Evolutionary conservation across 2,888 invertebrate genomes (phyloP), one percentile per base, ranked within the genome.

Genomic region (Tanypteryx hageni): DNA sequence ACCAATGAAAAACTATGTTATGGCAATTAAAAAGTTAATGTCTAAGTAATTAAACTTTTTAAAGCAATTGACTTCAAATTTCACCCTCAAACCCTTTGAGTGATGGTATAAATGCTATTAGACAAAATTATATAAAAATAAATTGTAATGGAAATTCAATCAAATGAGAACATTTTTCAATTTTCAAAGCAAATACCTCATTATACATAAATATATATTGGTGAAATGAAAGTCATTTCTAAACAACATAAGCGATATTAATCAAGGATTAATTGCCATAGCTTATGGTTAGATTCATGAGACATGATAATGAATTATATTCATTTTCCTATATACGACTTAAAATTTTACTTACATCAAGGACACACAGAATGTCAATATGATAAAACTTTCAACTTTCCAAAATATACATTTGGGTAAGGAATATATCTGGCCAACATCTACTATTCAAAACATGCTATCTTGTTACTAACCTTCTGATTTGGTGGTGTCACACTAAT

Each of bases 381-480:
- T 27, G 11, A 16, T 22, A 89, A 64, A 56, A 89, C 89, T 86
- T 86, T 61, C 13, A 89, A 18, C 44, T 89, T 89, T 64, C 44
- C 61, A 89, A 44, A 44, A 64, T 44, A 68, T 64, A 68, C 16
- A 64, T 16, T n/a, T 31, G 64, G 64, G 44, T 27, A 89, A 64
- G 64, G 64, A 89, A 68, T 61, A 68, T 31, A 89, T 89, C 89
- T 89, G 89, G 89, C 89, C 89, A 89, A 89, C 89, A 44, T 44
- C n/a, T 89, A 89, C 89, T 22, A 68, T 64, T 14, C 11, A 11
- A 61, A n/a, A 44, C 89, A 89, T 89, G 89, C 89, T 18, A n/a
- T 56, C 16, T 56, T 57, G 56, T 44, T 89, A 89, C 89, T 64
- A 89, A 89, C 89, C 89, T 89, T 61, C 13, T n/a, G n/a, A 31